Evolutionary conservation across 1,140 invertebrate genomes (phyloP).

Genomic region (Drosophila subpulchrella): DNA sequence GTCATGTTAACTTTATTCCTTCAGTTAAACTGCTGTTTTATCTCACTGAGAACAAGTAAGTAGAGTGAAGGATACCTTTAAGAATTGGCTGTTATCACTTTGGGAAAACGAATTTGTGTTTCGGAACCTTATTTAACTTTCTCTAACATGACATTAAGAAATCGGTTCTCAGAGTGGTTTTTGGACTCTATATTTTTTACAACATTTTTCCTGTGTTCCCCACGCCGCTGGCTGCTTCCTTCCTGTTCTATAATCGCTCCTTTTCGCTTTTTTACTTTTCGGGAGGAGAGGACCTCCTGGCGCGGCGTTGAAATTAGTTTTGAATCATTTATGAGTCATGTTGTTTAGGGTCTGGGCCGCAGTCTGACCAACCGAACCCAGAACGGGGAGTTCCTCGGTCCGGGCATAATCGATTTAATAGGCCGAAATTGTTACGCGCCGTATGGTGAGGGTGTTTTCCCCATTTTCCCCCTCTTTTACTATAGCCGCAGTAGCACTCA

Average conservation of each 20-base stretch:
- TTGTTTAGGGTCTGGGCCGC: conserved; percentile 66
- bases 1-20: too few relatives aligned
- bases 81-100: too few relatives aligned
- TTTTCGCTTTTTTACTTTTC: conserved; percentile 5
- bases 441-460: conserved; percentile 42
- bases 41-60: too few relatives aligned
- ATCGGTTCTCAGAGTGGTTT: background rate
- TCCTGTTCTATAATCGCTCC: conserved; percentile 55
- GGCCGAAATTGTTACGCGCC: conserved; percentile 67
- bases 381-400: conserved; percentile 34
- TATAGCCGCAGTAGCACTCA: conserved; percentile 85
- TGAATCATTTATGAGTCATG: conserved; percentile 83
- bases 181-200: background rate
- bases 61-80: too few relatives aligned
- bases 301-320: conserved; percentile 78
- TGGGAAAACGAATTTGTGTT: too few relatives aligned
- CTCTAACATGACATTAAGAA: too few relatives aligned
- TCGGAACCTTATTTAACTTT: too few relatives aligned
- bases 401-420: conserved; percentile 79
- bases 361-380: conserved; percentile 29
- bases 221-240: conserved; percentile 37
- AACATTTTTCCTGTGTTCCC: too few relatives aligned
- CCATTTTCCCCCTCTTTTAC: background rate
- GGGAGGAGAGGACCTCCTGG: conserved; percentile 55
- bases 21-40: too few relatives aligned